Evolutionary conservation across 1,140 invertebrate species (phyloP).

Genomic region (Tenebrio molitor): DNA sequence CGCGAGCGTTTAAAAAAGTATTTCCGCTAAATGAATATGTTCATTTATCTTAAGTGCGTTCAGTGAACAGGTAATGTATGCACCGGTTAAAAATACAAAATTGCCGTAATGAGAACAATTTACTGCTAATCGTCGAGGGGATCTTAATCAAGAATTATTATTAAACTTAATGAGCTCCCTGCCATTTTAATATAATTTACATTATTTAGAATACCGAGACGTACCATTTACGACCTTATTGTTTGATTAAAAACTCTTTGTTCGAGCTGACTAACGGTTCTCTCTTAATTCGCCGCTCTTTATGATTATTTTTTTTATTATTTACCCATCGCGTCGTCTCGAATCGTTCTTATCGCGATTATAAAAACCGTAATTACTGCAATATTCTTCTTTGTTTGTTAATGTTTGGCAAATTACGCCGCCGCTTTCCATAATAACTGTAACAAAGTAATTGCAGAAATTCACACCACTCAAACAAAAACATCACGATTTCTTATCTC

Average conservation of each 20-base stretch:
- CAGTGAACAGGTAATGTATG: slow-evolving; percentile 66
- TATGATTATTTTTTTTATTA: slow-evolving; percentile 18
- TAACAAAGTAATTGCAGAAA: background rate
- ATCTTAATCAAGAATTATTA: slow-evolving; percentile 67
- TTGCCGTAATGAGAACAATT: slow-evolving; percentile 68
- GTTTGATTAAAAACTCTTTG: slow-evolving; percentile 41
- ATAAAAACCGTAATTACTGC: slow-evolving; percentile 13
- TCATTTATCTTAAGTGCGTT: slow-evolving; percentile 65
- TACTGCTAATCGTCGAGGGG: slow-evolving; percentile 67
- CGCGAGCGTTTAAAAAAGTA: slow-evolving; percentile 63
- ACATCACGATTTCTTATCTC: background rate
- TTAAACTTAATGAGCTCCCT: slow-evolving; percentile 65
- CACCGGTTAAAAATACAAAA: slow-evolving; percentile 67
- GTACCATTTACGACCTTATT: slow-evolving; percentile 41
- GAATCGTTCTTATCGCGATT: slow-evolving; percentile 5
- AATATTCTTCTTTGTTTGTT: slow-evolving; percentile 11
- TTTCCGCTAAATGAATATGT: slow-evolving; percentile 64
- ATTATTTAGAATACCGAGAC: slow-evolving; percentile 54
- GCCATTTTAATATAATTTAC: slow-evolving; percentile 62
- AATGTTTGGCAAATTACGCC: slow-evolving; percentile 12
- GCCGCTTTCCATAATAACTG: background rate
- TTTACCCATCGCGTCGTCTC: slow-evolving; percentile 19
- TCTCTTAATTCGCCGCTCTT: background rate
- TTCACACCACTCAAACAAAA: background rate
- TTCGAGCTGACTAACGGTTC: slow-evolving; percentile 13